These are phyloP conservation scores for Falco novaeseelandiae DNA, from an alignment of 2,797 vertebrate species.

Conservation along the genomic window DNA sequence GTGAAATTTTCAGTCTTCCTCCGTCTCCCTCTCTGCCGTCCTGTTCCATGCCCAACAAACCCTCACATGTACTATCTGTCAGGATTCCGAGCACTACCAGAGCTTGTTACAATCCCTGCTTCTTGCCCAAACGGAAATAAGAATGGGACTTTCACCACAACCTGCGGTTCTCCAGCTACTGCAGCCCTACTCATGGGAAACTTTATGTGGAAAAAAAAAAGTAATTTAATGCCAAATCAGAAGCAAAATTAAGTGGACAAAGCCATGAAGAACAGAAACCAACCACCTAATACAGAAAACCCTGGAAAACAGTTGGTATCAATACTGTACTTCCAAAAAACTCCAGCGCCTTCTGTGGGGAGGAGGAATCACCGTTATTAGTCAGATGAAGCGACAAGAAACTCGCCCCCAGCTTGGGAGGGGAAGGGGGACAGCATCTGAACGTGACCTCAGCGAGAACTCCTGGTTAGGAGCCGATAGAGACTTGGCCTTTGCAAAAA, in stretches of 20 bases:
- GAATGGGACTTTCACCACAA: too few species aligned
- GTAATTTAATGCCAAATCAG: background rate
- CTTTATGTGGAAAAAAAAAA: rapidly evolving
- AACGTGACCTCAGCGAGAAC: rapidly evolving
- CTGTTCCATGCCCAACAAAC: background rate
- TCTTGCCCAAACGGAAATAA: rapidly evolving
- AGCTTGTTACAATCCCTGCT: background rate
- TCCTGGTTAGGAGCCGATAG: background rate
- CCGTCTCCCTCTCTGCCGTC: background rate
- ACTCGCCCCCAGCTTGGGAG: background rate
- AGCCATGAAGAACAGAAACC: background rate
- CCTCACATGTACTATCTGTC: background rate
- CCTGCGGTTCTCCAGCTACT: background rate
- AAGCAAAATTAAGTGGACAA: background rate
- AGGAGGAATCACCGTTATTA: background rate
- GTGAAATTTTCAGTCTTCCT: background rate
- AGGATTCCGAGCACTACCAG: background rate
- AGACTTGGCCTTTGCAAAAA: background rate
- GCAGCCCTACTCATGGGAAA: background rate
- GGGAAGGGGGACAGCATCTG: background rate
- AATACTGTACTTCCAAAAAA: background rate
- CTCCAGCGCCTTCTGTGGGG: background rate
- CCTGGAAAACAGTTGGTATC: background rate
- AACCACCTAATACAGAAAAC: background rate
- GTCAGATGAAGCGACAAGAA: background rate